Percentiles rank a stretch among this genome's conserved stretches.
phyloP scores from a whole-genome alignment of 1,140 invertebrate genomes.

The Rhyacophila brunnea region DNA sequence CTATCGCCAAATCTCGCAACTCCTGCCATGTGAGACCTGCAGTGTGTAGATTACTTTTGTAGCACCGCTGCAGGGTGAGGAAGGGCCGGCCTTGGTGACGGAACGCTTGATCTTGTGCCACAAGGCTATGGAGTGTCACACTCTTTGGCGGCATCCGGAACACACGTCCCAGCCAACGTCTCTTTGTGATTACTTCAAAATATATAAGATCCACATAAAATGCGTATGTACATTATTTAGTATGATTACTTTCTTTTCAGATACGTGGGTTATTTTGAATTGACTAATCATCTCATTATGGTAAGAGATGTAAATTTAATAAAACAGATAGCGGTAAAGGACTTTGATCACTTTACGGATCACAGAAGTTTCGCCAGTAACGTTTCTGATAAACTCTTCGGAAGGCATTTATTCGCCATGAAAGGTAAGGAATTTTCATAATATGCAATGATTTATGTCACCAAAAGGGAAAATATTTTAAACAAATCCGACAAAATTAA shows the following conservation, averaged over 20 bases:
- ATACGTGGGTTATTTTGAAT: constrained; percentile 23
- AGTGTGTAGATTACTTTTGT: too few relatives aligned
- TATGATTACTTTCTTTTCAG: constrained; percentile 9
- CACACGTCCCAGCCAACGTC: background rate
- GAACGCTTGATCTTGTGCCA: background rate
- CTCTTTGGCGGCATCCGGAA: too few relatives aligned
- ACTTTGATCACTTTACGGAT: constrained; percentile 41
- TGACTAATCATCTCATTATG: constrained; percentile 18
- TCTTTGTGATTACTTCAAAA: background rate
- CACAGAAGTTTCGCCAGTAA: constrained; percentile 25
- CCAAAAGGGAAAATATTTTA: too few relatives aligned
- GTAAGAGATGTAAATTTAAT: constrained; percentile 40
- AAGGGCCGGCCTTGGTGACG: too few relatives aligned
- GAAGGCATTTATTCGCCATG: constrained; percentile 20
- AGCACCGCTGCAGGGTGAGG: too few relatives aligned
- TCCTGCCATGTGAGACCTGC: too few relatives aligned
- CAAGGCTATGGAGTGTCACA: too few relatives aligned
- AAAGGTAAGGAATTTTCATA: constrained; percentile 22
- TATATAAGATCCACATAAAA: background rate
- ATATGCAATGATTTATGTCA: too few relatives aligned
- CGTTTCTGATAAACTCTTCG: constrained; percentile 36
- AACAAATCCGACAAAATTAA: too few relatives aligned
- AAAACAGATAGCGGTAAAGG: constrained; percentile 39
- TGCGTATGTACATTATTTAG: background rate
- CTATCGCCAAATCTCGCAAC: too few relatives aligned